Evolutionary conservation across 2,113 vertebrate genomes (phyloP).

Genomic region (Cervus canadensis): DNA sequence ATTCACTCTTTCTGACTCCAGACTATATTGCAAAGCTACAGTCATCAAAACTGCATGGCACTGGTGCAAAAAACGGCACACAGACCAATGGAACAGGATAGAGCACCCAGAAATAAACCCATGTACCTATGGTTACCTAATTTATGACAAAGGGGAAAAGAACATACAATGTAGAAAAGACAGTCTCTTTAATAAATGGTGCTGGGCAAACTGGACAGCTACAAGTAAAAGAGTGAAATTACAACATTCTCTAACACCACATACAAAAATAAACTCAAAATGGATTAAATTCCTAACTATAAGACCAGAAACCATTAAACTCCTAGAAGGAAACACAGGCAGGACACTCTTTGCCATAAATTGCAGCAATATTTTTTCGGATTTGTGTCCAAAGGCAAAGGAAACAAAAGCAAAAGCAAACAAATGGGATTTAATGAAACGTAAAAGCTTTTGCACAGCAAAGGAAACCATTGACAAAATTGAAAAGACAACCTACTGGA

Average conservation of each 20-base stretch:
- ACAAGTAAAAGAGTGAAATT: neutral
- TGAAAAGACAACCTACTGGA: neutral
- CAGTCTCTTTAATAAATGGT: neutral
- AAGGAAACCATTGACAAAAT: neutral
- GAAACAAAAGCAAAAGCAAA: neutral
- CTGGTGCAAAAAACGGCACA: neutral
- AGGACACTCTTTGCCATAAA: neutral
- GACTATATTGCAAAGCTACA: neutral
- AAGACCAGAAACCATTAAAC: neutral
- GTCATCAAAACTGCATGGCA: neutral
- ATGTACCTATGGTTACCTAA: neutral
- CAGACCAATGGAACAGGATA: neutral
- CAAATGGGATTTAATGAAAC: neutral
- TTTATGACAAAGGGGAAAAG: neutral
- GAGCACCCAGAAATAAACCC: neutral
- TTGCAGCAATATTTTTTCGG: neutral
- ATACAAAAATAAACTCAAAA: neutral
- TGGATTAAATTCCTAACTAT: neutral
- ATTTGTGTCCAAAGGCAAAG: neutral
- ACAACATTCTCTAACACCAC: neutral
- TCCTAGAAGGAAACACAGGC: neutral
- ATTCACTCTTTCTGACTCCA: neutral
- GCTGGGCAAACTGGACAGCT: neutral
- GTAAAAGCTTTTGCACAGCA: neutral
- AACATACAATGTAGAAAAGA: neutral